phyloP scores from a whole-genome alignment of 2,888 invertebrate species.

The Chalcosyrphus nemorum region DNA sequence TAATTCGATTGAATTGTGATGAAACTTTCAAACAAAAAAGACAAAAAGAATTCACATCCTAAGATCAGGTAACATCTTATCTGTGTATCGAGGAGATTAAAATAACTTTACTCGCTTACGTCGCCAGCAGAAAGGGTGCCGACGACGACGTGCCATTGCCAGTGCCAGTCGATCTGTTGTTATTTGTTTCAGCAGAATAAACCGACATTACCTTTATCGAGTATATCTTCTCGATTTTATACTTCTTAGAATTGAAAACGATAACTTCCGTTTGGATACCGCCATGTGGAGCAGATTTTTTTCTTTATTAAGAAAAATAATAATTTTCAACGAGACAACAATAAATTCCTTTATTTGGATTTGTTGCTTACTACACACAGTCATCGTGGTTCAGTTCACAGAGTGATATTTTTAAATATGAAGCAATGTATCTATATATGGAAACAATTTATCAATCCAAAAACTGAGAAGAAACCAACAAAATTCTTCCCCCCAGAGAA shows the following conservation, averaged over 20 bases:
- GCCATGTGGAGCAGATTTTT: not conserved
- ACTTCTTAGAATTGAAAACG: not conserved
- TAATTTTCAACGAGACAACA: slow-evolving; percentile 5
- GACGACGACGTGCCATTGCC: no score
- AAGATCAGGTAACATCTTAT: not conserved
- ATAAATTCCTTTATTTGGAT: slow-evolving; percentile 5
- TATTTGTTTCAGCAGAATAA: not conserved
- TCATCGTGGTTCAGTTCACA: slow-evolving; percentile 8
- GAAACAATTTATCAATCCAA: slow-evolving; percentile 35
- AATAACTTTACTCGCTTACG: not conserved
- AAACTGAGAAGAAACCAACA: not conserved
- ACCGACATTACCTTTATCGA: not conserved
- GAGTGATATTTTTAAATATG: slow-evolving; percentile 25
- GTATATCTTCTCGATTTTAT: not conserved
- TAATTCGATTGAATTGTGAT: not conserved
- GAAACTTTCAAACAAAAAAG: not conserved
- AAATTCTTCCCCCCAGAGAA: not conserved
- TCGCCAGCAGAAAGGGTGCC: not conserved
- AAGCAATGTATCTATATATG: slow-evolving; percentile 37
- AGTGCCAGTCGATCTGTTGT: not conserved
- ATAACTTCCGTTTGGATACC: slow-evolving; percentile 6
- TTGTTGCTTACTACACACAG: not conserved
- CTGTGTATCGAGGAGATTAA: not conserved
- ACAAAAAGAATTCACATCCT: not conserved
- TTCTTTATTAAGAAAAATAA: no score